Conservation (phyloP, 1,140 invertebrate genomes). For the Bombus polaris region DNA sequence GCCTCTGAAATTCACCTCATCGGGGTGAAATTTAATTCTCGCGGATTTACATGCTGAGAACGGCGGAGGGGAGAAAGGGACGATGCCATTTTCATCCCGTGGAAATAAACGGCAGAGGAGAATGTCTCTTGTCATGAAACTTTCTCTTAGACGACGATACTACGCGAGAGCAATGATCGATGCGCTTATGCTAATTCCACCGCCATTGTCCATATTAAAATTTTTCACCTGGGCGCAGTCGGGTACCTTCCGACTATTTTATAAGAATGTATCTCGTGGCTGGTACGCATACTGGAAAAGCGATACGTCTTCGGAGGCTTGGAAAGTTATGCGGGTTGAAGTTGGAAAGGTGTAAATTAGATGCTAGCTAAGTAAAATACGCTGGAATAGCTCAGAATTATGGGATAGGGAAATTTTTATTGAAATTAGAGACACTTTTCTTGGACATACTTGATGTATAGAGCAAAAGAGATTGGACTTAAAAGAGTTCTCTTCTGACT, state of each 20-base stretch:
- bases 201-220: conserved; percentile 43
- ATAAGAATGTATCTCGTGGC: too few species aligned
- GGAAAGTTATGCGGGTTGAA: neutral
- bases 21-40: conserved; percentile 37
- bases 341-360: neutral
- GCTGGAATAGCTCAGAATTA: neutral
- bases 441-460: too few species aligned
- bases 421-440: neutral
- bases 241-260: neutral
- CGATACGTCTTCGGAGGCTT: neutral
- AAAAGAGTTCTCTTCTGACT: too few species aligned
- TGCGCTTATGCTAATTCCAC: conserved; percentile 39
- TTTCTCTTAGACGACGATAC: neutral
- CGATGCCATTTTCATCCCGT: neutral
- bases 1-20: conserved; percentile 44
- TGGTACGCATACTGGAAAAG: too few species aligned
- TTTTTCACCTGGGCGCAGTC: neutral
- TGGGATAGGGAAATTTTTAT: neutral
- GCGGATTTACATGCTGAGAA: conserved; percentile 25
- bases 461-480: too few species aligned
- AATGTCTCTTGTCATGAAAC: neutral
- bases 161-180: conserved; percentile 14
- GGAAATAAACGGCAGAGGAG: neutral
- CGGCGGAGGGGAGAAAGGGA: too few species aligned
- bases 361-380: neutral